Conservation (phyloP, 2,113 vertebrate genomes). For the Ammospiza nelsoni region DNA sequence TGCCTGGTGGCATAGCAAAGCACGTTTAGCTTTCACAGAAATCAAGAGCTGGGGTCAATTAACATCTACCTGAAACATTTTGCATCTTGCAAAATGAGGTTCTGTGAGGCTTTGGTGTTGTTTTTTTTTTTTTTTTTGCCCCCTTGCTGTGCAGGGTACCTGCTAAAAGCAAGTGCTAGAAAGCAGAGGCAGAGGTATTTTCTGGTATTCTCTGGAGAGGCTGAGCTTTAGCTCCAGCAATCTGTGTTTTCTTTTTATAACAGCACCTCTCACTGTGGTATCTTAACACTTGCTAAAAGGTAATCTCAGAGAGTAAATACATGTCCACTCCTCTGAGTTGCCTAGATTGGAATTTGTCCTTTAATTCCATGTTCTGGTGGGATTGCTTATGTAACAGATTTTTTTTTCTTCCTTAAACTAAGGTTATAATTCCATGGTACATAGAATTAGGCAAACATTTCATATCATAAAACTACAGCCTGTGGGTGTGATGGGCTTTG, state of each 20-base stretch:
- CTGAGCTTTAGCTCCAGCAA: neutral
- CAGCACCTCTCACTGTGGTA: conserved; percentile 4
- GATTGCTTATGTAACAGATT: conserved; percentile 30
- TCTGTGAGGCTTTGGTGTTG: neutral
- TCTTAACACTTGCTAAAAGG: conserved; percentile 2
- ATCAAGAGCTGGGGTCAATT: neutral
- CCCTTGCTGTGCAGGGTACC: neutral
- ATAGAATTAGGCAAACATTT: conserved; percentile 46
- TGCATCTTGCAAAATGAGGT: neutral
- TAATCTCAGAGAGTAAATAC: conserved; percentile 20
- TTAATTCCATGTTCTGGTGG: conserved; percentile 32
- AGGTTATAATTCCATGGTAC: conserved; percentile 32
- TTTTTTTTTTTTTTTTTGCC: neutral
- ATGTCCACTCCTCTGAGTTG: conserved; percentile 18
- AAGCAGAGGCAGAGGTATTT: neutral
- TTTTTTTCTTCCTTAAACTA: neutral
- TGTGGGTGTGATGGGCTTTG: conserved; percentile 51
- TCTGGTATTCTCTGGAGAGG: neutral
- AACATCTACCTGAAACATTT: neutral
- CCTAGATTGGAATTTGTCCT: conserved; percentile 34
- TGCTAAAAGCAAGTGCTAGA: neutral
- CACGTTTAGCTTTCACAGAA: neutral
- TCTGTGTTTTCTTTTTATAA: conserved; percentile 30
- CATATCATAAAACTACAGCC: conserved; percentile 34
- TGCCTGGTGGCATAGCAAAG: neutral